These are phyloP conservation scores for Tachina lurida DNA, from an alignment of 2,888 invertebrate genomes.

Conservation along the genomic window DNA sequence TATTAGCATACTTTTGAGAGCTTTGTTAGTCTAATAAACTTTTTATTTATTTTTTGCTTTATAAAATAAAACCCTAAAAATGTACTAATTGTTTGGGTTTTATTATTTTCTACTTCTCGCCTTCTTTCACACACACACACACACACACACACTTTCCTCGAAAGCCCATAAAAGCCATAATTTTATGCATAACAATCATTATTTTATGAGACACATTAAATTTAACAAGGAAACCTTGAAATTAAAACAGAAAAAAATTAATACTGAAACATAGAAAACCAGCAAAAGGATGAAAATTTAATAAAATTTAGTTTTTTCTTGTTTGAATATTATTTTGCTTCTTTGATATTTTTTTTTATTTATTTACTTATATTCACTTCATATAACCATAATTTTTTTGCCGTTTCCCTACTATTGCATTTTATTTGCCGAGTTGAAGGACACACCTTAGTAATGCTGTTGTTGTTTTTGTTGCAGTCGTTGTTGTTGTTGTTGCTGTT, in stretches of 20 bases:
- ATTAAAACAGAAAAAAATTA: neutral
- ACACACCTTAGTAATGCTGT: constrained; percentile 61
- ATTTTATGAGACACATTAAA: constrained; percentile 45
- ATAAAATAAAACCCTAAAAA: constrained; percentile 38
- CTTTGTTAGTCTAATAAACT: constrained; percentile 35
- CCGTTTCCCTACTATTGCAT: neutral
- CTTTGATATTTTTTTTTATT: constrained; percentile 34
- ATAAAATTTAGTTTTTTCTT: constrained; percentile 13
- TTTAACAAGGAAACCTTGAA: constrained; percentile 6
- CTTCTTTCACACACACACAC: too few species aligned
- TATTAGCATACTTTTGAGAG: constrained; percentile 40
- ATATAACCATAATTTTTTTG: constrained; percentile 16
- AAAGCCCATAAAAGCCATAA: neutral
- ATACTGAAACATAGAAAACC: neutral
- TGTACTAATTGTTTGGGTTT: constrained; percentile 45
- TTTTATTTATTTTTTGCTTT: constrained; percentile 37
- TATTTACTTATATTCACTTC: constrained; percentile 39
- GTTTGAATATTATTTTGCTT: neutral
- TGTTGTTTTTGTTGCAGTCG: neutral
- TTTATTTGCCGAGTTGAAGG: constrained; percentile 62
- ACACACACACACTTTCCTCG: neutral
- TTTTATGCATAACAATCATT: constrained; percentile 12
- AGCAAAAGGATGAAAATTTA: constrained; percentile 8
- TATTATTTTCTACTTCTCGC: neutral
- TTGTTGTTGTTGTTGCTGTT: constrained; percentile 2